Evolutionary conservation across 2,888 invertebrate genomes (phyloP), one percentile per base, ranked within the genome.

Genomic region (Sphaerophoria taeniata): DNA sequence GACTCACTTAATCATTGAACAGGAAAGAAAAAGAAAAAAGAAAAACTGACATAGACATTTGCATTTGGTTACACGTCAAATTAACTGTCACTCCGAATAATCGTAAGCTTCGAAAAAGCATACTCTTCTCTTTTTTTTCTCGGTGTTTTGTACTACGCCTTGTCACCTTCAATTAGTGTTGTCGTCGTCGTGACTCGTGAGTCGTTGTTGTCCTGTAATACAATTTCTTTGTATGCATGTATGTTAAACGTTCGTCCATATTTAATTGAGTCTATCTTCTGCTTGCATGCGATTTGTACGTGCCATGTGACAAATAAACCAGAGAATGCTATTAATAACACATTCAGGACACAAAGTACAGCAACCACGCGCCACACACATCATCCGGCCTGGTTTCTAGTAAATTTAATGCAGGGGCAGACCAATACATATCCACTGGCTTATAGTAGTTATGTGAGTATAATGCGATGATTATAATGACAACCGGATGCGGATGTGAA

Each of bases 61-160:
- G 39, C 36, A 16, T 65, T 69, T 56, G n/a, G n/a, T n/a, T n/a
- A n/a, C n/a, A n/a, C 55, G 79, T 49, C 79, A 80, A 72, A 79
- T 80, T 75, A 71, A 75, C 71, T 74, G 74, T 47, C 79, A 69
- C 73, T 49, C 34, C 31, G 49, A 24, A 24, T 24, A 24, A 24
- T 24, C 49, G 49, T 65, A 65, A 65, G 47, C 53, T 39, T 51
- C 39, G 43, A 51, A 67, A 51, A 6, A 60, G 51, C 36, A 67
- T 49, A 12, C 36, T n/a, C 65, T 36, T 34, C 3, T 49, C 1
- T 34, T 36, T 65, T 33, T 24, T 33, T 39, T 39, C 6, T 34
- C 12, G 12, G 4, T 55, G 16, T 45, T 53, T 33, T 56, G 16
- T 34, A n/a, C 55, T 65, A 36, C 43, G 60, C 43, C 60, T 60